Evolutionary conservation across 1,140 invertebrate species (phyloP).

Genomic region (Tenebrio molitor): DNA sequence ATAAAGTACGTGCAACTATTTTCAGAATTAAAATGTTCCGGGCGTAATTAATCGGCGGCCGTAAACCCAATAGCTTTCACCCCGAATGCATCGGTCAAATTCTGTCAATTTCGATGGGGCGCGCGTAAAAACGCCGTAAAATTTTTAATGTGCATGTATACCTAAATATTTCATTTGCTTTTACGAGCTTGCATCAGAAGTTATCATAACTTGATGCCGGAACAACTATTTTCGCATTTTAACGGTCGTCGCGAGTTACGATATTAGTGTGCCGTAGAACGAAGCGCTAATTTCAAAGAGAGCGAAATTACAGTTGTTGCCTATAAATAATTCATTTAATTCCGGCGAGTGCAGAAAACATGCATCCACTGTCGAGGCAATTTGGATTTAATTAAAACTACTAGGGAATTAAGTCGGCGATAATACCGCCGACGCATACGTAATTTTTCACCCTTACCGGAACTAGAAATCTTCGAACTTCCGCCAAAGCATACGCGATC

Average conservation of each 20-base stretch:
- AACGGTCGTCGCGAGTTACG: not conserved
- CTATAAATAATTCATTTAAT: slow-evolving; percentile 40
- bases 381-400: slow-evolving; percentile 20
- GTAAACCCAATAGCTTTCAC: slow-evolving; percentile 1
- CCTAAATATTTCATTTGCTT: slow-evolving; percentile 32
- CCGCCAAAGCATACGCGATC: slow-evolving; percentile 89
- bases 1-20: not conserved
- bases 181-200: slow-evolving; percentile 15
- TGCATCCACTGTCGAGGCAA: slow-evolving; percentile 17
- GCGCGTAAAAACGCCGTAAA: slow-evolving; percentile 1
- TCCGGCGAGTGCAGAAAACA: slow-evolving; percentile 34
- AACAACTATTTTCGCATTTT: slow-evolving; percentile 28
- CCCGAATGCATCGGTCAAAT: not conserved
- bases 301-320: slow-evolving; percentile 23
- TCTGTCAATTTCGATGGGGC: not conserved
- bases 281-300: slow-evolving; percentile 32
- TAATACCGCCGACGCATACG: not conserved
- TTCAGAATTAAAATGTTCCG: not conserved
- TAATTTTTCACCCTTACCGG: slow-evolving; percentile 58
- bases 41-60: not conserved
- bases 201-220: slow-evolving; percentile 13
- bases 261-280: slow-evolving; percentile 14
- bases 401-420: slow-evolving; percentile 1
- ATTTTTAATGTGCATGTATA: slow-evolving; percentile 3
- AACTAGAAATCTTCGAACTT: slow-evolving; percentile 71